Evolutionary conservation across 1,140 invertebrate species (phyloP), one percentile per base, ranked within the genome.

Genomic region (Bombus sylvicola): DNA sequence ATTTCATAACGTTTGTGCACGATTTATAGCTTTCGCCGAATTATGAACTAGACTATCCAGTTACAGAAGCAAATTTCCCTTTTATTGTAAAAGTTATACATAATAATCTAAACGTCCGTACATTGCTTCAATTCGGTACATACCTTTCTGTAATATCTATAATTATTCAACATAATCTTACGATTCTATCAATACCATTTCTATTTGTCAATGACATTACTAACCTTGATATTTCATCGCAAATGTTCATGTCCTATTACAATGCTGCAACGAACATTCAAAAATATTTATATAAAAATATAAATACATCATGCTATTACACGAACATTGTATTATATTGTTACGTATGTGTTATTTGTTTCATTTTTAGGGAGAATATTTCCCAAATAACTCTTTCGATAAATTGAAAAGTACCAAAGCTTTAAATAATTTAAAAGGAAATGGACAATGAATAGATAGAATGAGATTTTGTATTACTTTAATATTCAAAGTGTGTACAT

Each of bases 121-220:
- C 41, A 28, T 4, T 34, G 77, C 37, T 68, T 69, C 64, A 79
- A 68, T 79, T 69, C 31, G 47, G 5, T 6, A 53, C 31, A n/a
- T 41, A n/a, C 31, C 13, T n/a, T n/a, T 47, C 31, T 39, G 25
- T 12, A 69, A 0, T 25, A 53, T 34, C 31, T 79, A 64, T n/a
- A 53, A 79, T 79, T 69, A 69, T 69, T 79, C 64, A 69, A 53
- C 64, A 37, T 69, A 80, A 53, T 69, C 77, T 43, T 31, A n/a
- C 41, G 25, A 34, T 69, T 69, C 41, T 43, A 47, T 69, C 37
- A 34, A 37, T 53, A 53, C 25, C 31, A 37, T 64, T 13, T 80
- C 41, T 53, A 43, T 69, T 79, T 39, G 25, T 53, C 25, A 53
- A 15, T 9, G 64, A 53, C 22, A 37, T 79, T 47, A 79, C 34